Evolutionary conservation across 2,797 vertebrate genomes (phyloP).

Genomic region (Nasua narica): DNA sequence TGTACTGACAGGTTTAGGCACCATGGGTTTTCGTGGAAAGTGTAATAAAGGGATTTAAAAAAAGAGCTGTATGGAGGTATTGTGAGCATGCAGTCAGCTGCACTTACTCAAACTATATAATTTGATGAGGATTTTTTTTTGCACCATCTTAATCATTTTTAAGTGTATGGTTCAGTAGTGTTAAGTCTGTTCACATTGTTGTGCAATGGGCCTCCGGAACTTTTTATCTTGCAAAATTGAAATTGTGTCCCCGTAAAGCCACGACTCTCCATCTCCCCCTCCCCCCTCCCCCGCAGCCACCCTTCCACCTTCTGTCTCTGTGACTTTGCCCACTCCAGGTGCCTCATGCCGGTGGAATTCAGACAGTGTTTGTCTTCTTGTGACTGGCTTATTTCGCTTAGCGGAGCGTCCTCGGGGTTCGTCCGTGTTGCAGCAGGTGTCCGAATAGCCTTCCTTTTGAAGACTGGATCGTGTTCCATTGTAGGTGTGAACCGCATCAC

Average conservation of each 20-base stretch:
- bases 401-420: neutral
- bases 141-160: neutral
- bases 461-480: neutral
- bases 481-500: fast-evolving
- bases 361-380: neutral
- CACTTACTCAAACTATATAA: neutral
- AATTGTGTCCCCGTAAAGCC: neutral
- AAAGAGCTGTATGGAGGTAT: neutral
- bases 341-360: neutral
- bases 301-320: neutral
- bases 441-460: neutral
- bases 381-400: neutral
- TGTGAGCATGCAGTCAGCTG: neutral
- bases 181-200: neutral
- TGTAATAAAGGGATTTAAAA: neutral
- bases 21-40: neutral
- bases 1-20: neutral
- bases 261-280: fast-evolving
- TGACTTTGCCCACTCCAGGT: neutral
- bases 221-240: neutral
- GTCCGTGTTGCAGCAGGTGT: neutral
- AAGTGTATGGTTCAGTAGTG: neutral
- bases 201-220: neutral
- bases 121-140: neutral
- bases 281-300: neutral